Base-by-base conservation (phyloP, 2,113 vertebrate species). In the Pantherophis guttatus region DNA sequence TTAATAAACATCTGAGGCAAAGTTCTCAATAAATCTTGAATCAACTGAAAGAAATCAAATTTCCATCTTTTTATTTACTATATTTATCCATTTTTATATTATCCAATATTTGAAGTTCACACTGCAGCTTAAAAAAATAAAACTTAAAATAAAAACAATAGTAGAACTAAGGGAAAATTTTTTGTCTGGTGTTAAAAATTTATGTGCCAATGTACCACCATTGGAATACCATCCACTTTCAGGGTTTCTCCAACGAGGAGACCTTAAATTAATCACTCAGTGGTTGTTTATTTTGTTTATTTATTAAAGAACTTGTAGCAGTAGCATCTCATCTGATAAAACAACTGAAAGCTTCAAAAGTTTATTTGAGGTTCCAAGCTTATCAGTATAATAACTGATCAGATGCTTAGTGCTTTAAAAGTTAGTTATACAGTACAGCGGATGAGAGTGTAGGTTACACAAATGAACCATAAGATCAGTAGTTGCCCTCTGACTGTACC, bases 1-100 rank as follows among this genome's bases (percentile, higher is more conserved):
- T 98, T 99, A 88, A 97, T 97, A 96, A 99, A 99, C 98, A 99
- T 98, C 95, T 97, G 98, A 1, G 99, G 99, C 96, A 99, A 96
- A 89, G 97, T 98, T 98, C 97, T 98, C 97, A 99, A 94, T 94
- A 99, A 98, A 93, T 99, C 99, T 96, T 99, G 98, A 92, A 99
- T 98, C 70, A 99, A 97, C 99, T 99, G 2, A 95, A 94, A 96
- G 91, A 95, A 96, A 97, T 94, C 5, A 94, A 54, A 96, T 90
- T 94, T 58, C 3, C 81, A 33, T 26, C 21, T 55, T 4, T 59
- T 23, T 53, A 55, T 24, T 19, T 48, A 39, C 33, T 90, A 1
- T 23, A 86, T 1, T 54, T 1, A 29, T 0, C 0, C 94, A 33
- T 87, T 62, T 44, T 26, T 50, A 57, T 48, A 65, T 8, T 29